A percentile compares a stretch with the other conserved stretches of the same genome.
Evolutionary conservation across 2,888 invertebrate genomes (phyloP).

Genomic region (Hirtodrosophila alboralis): DNA sequence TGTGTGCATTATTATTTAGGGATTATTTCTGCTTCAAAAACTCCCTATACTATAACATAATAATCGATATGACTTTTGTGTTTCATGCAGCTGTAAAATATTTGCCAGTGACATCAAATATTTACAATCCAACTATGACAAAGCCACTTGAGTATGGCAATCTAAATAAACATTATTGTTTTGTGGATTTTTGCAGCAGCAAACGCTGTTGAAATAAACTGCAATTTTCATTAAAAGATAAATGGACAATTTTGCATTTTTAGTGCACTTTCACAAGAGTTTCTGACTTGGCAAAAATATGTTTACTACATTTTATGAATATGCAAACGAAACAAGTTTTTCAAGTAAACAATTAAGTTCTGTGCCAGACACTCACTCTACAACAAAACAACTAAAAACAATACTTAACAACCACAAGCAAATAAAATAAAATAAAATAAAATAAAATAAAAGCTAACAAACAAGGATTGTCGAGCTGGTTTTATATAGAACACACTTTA

Average conservation of each 20-base stretch:
- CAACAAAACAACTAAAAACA: constrained; percentile 24
- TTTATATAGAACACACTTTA: constrained; percentile 10
- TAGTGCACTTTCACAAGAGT: constrained; percentile 43
- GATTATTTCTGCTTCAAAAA: constrained; percentile 29
- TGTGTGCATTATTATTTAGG: constrained; percentile 11
- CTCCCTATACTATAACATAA: constrained; percentile 6
- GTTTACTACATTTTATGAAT: constrained; percentile 43
- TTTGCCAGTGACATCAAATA: constrained; percentile 38
- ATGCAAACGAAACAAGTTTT: constrained; percentile 55
- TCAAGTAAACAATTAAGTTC: constrained; percentile 68
- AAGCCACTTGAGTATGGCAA: constrained; percentile 27
- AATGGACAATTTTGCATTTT: constrained; percentile 33
- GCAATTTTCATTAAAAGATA: constrained; percentile 47
- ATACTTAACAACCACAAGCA: constrained; percentile 6
- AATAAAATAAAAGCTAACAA: constrained; percentile 8
- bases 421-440: background rate
- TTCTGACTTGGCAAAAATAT: constrained; percentile 32
- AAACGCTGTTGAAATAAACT: constrained; percentile 15
- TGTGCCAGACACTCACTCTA: constrained; percentile 19
- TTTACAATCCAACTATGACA: constrained; percentile 31
- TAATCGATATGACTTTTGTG: constrained; percentile 49
- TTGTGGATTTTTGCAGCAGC: constrained; percentile 5
- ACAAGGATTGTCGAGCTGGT: constrained; percentile 14
- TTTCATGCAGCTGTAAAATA: constrained; percentile 31
- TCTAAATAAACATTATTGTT: constrained; percentile 40